These are phyloP conservation scores for Opisthograptis luteolata DNA, from an alignment of 2,888 invertebrate genomes.

Conservation along the genomic window DNA sequence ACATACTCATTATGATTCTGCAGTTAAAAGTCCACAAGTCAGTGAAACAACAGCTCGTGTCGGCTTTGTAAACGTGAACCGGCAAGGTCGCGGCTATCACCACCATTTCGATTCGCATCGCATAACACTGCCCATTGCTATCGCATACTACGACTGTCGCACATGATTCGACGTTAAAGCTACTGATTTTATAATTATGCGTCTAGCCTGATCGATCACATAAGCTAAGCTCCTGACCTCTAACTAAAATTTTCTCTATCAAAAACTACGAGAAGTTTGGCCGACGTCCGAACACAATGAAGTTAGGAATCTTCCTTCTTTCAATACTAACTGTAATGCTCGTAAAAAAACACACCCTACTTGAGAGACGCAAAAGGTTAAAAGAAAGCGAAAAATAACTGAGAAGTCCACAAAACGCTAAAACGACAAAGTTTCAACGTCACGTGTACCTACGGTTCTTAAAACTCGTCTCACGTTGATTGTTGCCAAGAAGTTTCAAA, in stretches of 20 bases:
- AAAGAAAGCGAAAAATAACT: background rate
- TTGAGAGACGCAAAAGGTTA: too few species aligned
- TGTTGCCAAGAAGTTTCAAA: background rate
- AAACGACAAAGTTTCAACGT: slow-evolving; percentile 20
- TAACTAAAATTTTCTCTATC: too few species aligned
- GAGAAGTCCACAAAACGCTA: slow-evolving; percentile 4
- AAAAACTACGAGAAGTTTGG: too few species aligned
- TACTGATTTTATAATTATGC: background rate
- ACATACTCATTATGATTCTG: too few species aligned
- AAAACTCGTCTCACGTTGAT: slow-evolving; percentile 28
- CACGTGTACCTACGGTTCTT: slow-evolving; percentile 26
- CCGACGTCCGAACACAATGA: too few species aligned
- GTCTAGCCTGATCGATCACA: too few species aligned
- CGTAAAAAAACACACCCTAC: too few species aligned
- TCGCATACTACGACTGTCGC: background rate
- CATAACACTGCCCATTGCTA: slow-evolving; percentile 11
- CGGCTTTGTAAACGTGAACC: slow-evolving; percentile 26
- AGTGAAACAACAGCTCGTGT: background rate
- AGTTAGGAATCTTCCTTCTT: too few species aligned
- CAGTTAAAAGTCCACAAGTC: too few species aligned
- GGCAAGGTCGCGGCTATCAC: slow-evolving; percentile 38
- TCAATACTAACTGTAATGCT: too few species aligned
- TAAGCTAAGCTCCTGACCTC: too few species aligned
- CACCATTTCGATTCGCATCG: slow-evolving; percentile 10
- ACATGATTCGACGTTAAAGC: background rate